These are phyloP conservation scores for Montipora sp. DNA, from an alignment of 64 coral and sea anemone species.

Conservation along the genomic window DNA sequence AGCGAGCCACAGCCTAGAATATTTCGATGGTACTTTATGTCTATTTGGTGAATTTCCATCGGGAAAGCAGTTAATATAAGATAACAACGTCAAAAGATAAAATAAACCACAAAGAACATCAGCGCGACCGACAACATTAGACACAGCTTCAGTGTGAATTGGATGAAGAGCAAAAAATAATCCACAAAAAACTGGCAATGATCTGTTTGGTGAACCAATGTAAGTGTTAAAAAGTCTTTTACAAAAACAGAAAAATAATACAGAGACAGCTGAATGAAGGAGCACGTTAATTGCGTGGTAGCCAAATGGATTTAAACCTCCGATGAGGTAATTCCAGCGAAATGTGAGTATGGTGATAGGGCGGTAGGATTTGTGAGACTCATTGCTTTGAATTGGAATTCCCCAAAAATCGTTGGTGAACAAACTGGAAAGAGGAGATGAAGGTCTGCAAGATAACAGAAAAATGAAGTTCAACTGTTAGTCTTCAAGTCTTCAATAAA, in stretches of 20 bases:
- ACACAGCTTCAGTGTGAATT: constrained; percentile 84
- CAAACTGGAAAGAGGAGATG: constrained; percentile 56
- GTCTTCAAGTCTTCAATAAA: no score
- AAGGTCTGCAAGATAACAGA: constrained; percentile 49
- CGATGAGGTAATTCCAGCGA: constrained; percentile 73
- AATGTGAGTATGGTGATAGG: constrained; percentile 80
- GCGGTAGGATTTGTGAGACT: constrained; percentile 84
- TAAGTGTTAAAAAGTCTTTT: constrained; percentile 53
- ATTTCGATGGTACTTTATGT: constrained; percentile 25
- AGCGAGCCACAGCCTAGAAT: constrained; percentile 68
- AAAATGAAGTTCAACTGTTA: neutral
- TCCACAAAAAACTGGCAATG: constrained; percentile 40
- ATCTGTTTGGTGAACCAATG: neutral
- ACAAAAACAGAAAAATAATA: constrained; percentile 63
- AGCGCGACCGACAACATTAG: constrained; percentile 69
- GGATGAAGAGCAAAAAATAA: constrained; percentile 79
- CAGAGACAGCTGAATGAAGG: constrained; percentile 53
- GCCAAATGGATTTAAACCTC: constrained; percentile 64
- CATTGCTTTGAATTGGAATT: constrained; percentile 61
- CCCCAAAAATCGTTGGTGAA: constrained; percentile 88
- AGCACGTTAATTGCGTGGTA: constrained; percentile 77
- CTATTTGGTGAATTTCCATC: neutral
- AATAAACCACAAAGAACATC: constrained; percentile 75
- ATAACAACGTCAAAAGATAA: constrained; percentile 72
- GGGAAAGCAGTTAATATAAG: constrained; percentile 65